Conservation (phyloP, 2,797 vertebrate species). For the Micropoecilia bifurca region DNA sequence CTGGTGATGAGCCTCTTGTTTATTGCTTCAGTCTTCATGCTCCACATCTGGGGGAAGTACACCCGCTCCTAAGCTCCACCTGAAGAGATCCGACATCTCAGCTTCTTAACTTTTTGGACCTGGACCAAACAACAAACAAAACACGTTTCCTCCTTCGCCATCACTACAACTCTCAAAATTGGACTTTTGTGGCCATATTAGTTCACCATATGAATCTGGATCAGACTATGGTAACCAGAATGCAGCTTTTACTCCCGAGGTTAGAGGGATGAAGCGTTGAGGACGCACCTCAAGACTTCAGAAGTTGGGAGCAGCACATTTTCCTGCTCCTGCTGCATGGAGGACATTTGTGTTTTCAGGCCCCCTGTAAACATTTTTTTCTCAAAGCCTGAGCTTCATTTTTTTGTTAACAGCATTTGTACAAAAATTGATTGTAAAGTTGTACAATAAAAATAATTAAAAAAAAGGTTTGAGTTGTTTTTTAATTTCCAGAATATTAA, state of each 20-base stretch:
- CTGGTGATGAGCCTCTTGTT: conserved; percentile 99
- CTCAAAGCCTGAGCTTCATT: conserved; percentile 38
- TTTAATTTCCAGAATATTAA: neutral
- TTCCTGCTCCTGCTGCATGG: conserved; percentile 19
- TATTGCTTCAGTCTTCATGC: conserved; percentile 99
- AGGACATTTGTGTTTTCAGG: conserved; percentile 60
- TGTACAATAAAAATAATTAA: conserved; percentile 80
- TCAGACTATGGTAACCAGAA: conserved; percentile 20
- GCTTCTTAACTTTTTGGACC: conserved; percentile 83
- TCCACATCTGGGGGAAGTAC: conserved; percentile 99
- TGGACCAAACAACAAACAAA: conserved; percentile 90
- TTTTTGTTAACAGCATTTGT: conserved; percentile 72
- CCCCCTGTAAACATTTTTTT: conserved; percentile 55
- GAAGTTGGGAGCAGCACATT: conserved; percentile 20
- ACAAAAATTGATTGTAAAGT: conserved; percentile 74
- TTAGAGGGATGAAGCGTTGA: conserved; percentile 24
- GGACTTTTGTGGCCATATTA: conserved; percentile 38
- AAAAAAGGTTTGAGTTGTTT: neutral
- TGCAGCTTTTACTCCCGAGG: conserved; percentile 31
- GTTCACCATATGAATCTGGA: conserved; percentile 26
- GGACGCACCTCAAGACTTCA: conserved; percentile 10
- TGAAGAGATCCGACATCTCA: conserved; percentile 58
- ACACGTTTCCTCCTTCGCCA: conserved; percentile 29
- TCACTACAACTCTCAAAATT: conserved; percentile 50
- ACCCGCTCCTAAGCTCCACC: conserved; percentile 91